Evolutionary conservation across 2,797 vertebrate species (phyloP).

Genomic region (Australoheros facetus): DNA sequence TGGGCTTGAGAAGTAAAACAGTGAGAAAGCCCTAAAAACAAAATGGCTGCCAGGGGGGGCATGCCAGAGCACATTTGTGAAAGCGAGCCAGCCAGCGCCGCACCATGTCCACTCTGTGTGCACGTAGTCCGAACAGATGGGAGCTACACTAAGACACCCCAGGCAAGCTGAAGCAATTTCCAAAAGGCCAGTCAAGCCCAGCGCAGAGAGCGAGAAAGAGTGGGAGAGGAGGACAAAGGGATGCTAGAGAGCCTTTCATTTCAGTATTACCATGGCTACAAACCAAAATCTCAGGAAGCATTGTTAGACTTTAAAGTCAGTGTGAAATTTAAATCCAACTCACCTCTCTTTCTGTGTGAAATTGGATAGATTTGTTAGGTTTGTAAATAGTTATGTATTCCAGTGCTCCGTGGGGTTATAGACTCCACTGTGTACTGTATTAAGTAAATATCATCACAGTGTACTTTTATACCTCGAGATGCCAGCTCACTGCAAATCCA

Average conservation of each 20-base stretch:
- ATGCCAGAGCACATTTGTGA: conserved; percentile 56
- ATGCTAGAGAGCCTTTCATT: conserved; percentile 58
- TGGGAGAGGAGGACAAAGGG: conserved; percentile 56
- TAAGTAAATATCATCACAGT: background rate
- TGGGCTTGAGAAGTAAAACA: conserved; percentile 28
- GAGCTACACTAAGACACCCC: conserved; percentile 65
- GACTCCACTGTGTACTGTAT: conserved; percentile 9
- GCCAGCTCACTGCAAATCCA: conserved; percentile 31
- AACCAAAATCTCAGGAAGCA: conserved; percentile 48
- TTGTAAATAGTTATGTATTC: conserved; percentile 35
- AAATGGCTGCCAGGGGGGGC: conserved; percentile 43
- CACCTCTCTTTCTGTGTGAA: conserved; percentile 49
- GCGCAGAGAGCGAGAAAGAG: conserved; percentile 47
- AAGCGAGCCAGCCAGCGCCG: conserved; percentile 39
- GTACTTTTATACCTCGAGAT: conserved; percentile 13
- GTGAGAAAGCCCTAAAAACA: conserved; percentile 46
- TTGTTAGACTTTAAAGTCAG: conserved; percentile 53
- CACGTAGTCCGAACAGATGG: conserved; percentile 71
- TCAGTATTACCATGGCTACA: conserved; percentile 66
- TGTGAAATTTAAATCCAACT: conserved; percentile 48
- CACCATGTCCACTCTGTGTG: conserved; percentile 59
- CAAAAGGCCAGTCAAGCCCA: conserved; percentile 68
- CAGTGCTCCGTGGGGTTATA: conserved; percentile 20
- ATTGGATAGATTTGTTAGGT: conserved; percentile 48
- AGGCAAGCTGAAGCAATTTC: conserved; percentile 67